These are phyloP conservation scores for Serripes groenlandicus DNA, from an alignment of 2,888 invertebrate species.

Conservation along the genomic window DNA sequence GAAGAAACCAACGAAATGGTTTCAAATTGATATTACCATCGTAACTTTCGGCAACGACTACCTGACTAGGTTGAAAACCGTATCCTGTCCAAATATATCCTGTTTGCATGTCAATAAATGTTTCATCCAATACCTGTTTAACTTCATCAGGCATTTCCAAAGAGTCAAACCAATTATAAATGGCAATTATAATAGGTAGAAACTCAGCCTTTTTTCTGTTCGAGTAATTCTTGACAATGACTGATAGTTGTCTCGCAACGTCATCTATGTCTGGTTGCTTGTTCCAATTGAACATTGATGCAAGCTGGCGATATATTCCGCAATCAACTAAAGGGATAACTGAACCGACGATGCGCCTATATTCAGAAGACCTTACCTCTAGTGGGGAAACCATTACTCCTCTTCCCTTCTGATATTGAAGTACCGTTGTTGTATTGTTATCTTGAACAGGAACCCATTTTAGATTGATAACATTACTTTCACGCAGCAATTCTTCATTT, in stretches of 20 bases:
- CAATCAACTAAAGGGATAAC: constrained; percentile 34
- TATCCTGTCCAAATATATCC: constrained; percentile 34
- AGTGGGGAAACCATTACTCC: constrained; percentile 23
- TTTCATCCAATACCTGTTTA: background rate
- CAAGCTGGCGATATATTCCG: background rate
- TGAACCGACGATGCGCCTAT: constrained; percentile 39
- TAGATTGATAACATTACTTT: background rate
- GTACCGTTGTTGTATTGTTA: background rate
- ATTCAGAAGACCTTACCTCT: constrained; percentile 26
- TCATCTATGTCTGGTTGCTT: background rate
- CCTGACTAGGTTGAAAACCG: constrained; percentile 31
- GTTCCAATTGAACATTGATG: constrained; percentile 16
- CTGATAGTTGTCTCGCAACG: background rate
- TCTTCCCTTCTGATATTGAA: constrained; percentile 2
- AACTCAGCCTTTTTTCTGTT: background rate
- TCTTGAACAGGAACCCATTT: constrained; percentile 24
- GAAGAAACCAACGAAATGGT: constrained; percentile 53
- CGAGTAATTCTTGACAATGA: background rate
- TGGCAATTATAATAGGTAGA: background rate
- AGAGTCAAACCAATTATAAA: constrained; percentile 10
- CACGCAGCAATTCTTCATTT: background rate
- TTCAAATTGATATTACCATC: constrained; percentile 33
- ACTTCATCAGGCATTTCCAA: background rate
- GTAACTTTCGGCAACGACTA: constrained; percentile 11
- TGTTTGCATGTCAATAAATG: background rate